Evolutionary conservation across 2,113 vertebrate species (phyloP).

Genomic region (Datnioides undecimradiatus): DNA sequence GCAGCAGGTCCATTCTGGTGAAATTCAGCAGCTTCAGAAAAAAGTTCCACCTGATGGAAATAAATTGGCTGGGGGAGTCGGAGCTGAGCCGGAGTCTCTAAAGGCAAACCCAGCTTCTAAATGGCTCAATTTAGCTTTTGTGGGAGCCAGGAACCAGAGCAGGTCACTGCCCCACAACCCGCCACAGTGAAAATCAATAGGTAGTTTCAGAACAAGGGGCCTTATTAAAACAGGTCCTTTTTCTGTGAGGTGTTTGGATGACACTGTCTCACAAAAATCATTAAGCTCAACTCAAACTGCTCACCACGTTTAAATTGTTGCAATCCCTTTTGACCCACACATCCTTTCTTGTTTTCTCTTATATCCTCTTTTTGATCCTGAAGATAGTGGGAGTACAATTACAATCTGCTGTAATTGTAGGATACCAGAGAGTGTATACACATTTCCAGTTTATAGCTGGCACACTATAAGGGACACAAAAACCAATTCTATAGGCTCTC

Average conservation of each 20-base stretch:
- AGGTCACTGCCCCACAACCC: constrained; percentile 74
- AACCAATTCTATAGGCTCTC: background rate
- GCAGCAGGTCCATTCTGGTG: constrained; percentile 56
- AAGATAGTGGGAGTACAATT: constrained; percentile 59
- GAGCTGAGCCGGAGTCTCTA: constrained; percentile 73
- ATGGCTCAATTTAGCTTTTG: constrained; percentile 85
- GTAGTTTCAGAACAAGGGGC: constrained; percentile 84
- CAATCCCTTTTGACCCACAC: constrained; percentile 74
- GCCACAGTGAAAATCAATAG: constrained; percentile 85
- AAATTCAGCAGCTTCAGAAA: constrained; percentile 64
- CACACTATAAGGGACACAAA: background rate
- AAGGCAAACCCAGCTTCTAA: constrained; percentile 79
- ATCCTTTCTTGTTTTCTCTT: constrained; percentile 54
- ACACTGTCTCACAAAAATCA: constrained; percentile 79
- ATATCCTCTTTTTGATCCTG: constrained; percentile 58
- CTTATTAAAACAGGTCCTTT: constrained; percentile 81
- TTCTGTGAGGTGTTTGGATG: constrained; percentile 77
- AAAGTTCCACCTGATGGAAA: constrained; percentile 82
- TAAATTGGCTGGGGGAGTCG: constrained; percentile 74
- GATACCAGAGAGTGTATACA: constrained; percentile 20
- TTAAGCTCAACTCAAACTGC: constrained; percentile 71
- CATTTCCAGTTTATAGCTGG: constrained; percentile 9
- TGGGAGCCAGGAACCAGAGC: constrained; percentile 70
- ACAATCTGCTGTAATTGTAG: constrained; percentile 25
- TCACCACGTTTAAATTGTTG: constrained; percentile 70